Base-by-base conservation (phyloP, 2,888 invertebrate genomes). In the Macaria liturata region DNA sequence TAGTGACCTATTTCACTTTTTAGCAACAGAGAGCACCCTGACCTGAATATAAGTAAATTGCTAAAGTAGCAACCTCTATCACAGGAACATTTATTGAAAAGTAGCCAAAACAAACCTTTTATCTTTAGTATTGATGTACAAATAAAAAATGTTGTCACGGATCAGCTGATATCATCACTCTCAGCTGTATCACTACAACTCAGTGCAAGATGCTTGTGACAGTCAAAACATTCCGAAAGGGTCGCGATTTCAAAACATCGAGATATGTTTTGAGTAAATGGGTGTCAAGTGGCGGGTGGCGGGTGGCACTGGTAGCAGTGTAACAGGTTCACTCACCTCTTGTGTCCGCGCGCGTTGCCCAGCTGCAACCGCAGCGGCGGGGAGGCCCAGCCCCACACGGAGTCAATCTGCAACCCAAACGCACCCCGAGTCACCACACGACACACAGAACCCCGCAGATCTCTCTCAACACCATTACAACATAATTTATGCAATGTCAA, bases 381-480 rank as follows among this genome's bases (percentile, higher is more conserved):
- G 93, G 97, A 96, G 94, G 96, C 96, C 97, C 97, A 97, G 91
- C 96, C 97, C 97, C 97, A 97, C 96, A 96, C 96, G 92, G 96
- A 95, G 95, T 97, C 97, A 96, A 97, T 97, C 97, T 97, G 93
- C 75, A 94, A 93, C 77, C 85, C 78, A 75, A 69, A 74, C 32
- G 5, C 46, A 53, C 55, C 39, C 52, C 55, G n/a, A 39, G 46
- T 69, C 71, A 76, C 78, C 66, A 76, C 71, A 68, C 62, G 65
- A 70, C 63, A 70, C 71, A 72, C 71, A 70, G 68, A 70, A 74
- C 72, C 72, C 71, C 69, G 68, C 39, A 39, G 44, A 44, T 44
- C 3, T 39, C 68, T 67, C 71, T 76, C 71, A 74, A 76, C 75
- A 69, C 71, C 76, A 76, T 79, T 76, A 80, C 74, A 73, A 71